These are phyloP conservation scores for Myzus persicae DNA, from an alignment of 1,140 invertebrate genomes.

Conservation along the genomic window DNA sequence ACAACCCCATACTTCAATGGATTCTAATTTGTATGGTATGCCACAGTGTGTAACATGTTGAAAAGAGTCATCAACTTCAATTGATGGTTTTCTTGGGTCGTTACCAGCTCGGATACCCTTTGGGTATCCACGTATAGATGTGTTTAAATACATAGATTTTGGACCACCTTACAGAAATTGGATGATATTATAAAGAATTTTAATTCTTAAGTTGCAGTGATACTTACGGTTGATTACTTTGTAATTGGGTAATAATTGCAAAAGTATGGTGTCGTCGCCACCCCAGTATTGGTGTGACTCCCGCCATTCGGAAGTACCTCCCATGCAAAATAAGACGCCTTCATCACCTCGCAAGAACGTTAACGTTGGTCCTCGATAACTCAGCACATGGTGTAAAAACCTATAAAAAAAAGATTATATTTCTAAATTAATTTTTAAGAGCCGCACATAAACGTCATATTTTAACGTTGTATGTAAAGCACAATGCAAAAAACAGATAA, in stretches of 20 bases:
- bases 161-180: constrained; percentile 70
- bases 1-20: constrained; percentile 83
- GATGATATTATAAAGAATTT: constrained; percentile 54
- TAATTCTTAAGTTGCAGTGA: not conserved
- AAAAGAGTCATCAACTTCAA: constrained; percentile 79
- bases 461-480: not conserved
- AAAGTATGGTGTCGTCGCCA: constrained; percentile 75
- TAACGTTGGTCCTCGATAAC: constrained; percentile 84
- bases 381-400: constrained; percentile 85
- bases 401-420: constrained; percentile 60
- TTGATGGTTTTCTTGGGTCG: constrained; percentile 77
- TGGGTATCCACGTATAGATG: constrained; percentile 82
- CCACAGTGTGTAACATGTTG: constrained; percentile 68
- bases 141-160: constrained; percentile 85
- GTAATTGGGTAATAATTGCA: constrained; percentile 82
- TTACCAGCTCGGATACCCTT: constrained; percentile 82
- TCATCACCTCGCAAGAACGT: constrained; percentile 76
- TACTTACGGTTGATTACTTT: constrained; percentile 68
- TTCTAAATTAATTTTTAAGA: not conserved
- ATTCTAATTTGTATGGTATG: constrained; percentile 69
- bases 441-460: not conserved
- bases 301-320: constrained; percentile 81
- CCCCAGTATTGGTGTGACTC: constrained; percentile 87
- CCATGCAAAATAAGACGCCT: constrained; percentile 78
- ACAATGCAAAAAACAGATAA: not conserved